A percentile compares a stretch with the other conserved stretches of the same genome.
phyloP scores from a whole-genome alignment of 2,888 invertebrate genomes.

The Synanthedon formicaeformis region DNA sequence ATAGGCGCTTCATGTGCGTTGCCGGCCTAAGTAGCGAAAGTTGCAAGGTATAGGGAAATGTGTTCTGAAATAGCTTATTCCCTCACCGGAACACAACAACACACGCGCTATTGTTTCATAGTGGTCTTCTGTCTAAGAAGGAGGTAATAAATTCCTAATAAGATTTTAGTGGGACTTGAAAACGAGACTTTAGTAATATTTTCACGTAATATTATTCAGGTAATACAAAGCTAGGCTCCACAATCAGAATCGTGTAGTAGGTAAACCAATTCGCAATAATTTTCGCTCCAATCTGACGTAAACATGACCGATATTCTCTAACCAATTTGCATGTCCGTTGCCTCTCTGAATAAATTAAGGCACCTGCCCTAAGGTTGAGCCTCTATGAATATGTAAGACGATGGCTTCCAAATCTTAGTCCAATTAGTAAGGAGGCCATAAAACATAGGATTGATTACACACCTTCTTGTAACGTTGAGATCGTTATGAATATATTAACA shows the following conservation, averaged over 20 bases:
- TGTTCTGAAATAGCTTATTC: too few species aligned
- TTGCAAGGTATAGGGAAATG: too few species aligned
- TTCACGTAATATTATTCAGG: too few species aligned
- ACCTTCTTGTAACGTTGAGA: conserved; percentile 12
- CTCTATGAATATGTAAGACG: conserved; percentile 70
- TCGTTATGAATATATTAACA: background rate
- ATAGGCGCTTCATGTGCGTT: too few species aligned
- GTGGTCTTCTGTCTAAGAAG: too few species aligned
- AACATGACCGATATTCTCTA: conserved; percentile 67
- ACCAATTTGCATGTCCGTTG: conserved; percentile 66
- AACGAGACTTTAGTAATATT: too few species aligned
- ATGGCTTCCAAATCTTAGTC: conserved; percentile 65
- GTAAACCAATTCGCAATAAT: conserved; percentile 51
- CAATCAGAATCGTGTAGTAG: background rate
- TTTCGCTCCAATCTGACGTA: conserved; percentile 64
- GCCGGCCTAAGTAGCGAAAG: too few species aligned
- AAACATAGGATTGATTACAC: conserved; percentile 55
- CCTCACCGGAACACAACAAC: too few species aligned
- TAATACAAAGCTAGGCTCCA: background rate
- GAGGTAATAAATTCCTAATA: too few species aligned
- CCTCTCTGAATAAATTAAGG: conserved; percentile 63
- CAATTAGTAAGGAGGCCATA: conserved; percentile 60
- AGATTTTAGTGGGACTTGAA: too few species aligned
- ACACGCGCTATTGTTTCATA: too few species aligned
- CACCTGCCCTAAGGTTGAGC: conserved; percentile 51